Evolutionary conservation across 2,797 vertebrate genomes (phyloP), one percentile per base, ranked within the genome.

Genomic region (Syngnathus rostellatus): DNA sequence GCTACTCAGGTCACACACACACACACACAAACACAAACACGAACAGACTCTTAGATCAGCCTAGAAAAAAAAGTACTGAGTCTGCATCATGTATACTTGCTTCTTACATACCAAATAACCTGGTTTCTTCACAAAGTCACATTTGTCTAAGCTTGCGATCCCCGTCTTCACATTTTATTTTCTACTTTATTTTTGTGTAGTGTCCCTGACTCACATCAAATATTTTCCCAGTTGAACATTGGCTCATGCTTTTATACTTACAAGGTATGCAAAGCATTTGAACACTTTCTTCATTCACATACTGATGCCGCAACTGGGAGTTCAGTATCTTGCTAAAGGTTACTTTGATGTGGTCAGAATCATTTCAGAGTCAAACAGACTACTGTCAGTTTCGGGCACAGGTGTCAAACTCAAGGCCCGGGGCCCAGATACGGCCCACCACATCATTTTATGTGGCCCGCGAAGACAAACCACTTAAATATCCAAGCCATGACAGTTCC

Each of bases 41-140:
- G 48, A 11, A 19, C 37, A 65, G 62, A 68, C 70, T 59, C 65
- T 68, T 43, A 25, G 59, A 53, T 7, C 37, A 65, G 39, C 31
- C 9, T 68, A 61, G 60, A 77, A 71, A 71, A 55, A 53, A 71
- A 55, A 53, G 53, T 17, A 62, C 40, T 16, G 41, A 16, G 60
- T 14, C 16, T 76, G 53, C 70, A 80, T 79, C 72, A 75, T 79
- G 51, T 55, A 74, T 72, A 61, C 46, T 31, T 55, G 5, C 41
- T 54, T 68, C 72, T 45, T 55, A 45, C 43, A 31, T 54, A 63
- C 23, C 2, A 0, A 71, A 58, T 67, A 68, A 40, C 64, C 64
- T 46, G 40, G 40, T 53, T 64, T 60, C 62, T 6, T 63, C 12
- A 59, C 55, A 37, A 66, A 46, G 16, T 1, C 5, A 0, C 38